Conservation (phyloP, 2,888 invertebrate species). For the Stenurella melanura region DNA sequence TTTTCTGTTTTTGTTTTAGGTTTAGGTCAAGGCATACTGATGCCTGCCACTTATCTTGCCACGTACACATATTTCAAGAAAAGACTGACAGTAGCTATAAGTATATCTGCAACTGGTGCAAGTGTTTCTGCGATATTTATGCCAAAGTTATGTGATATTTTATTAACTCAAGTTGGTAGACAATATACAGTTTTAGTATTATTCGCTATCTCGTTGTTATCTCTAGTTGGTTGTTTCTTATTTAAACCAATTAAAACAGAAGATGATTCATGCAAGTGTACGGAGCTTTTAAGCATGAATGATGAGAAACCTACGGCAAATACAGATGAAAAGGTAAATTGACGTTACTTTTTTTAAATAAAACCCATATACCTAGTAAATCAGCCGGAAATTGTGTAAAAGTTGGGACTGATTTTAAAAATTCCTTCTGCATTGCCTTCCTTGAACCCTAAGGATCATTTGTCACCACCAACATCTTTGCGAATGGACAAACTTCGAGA, state of each 20-base stretch:
- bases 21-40: constrained; percentile 72
- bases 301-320: constrained; percentile 20
- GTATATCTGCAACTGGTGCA: constrained; percentile 73
- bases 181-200: constrained; percentile 74
- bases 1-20: constrained; percentile 66
- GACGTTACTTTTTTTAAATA: no score
- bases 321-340: constrained; percentile 32
- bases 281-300: constrained; percentile 34
- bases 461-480: no score
- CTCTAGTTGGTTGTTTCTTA: constrained; percentile 73
- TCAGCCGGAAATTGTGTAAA: no score
- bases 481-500: no score
- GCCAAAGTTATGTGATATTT: constrained; percentile 72
- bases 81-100: constrained; percentile 74
- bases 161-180: constrained; percentile 70
- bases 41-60: constrained; percentile 73
- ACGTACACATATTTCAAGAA: constrained; percentile 74
- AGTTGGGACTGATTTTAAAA: no score
- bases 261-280: background rate
- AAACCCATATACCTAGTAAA: no score
- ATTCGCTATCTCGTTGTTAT: constrained; percentile 73
- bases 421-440: no score
- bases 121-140: constrained; percentile 74
- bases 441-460: no score
- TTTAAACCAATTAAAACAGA: constrained; percentile 71